Evolutionary conservation across 1,140 invertebrate species (phyloP).

Genomic region (Vanessa atalanta): DNA sequence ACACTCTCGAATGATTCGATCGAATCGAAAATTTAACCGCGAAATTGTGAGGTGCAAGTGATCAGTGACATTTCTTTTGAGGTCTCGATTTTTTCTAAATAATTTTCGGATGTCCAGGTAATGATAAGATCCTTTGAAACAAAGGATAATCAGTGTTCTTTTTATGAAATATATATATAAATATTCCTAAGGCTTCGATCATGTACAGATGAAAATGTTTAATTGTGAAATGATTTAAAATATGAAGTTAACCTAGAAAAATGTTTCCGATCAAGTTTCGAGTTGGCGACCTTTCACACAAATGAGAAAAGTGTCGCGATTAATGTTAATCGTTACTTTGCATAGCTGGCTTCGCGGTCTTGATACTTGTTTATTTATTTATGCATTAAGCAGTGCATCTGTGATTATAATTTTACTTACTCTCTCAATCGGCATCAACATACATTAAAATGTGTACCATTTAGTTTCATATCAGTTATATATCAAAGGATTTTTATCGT

Average conservation of each 20-base stretch:
- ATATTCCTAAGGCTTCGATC: no score
- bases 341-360: conserved; percentile 3
- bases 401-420: background rate
- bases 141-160: background rate
- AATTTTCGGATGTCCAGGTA: conserved; percentile 18
- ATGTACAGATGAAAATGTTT: no score
- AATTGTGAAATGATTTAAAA: background rate
- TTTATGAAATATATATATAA: background rate
- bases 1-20: conserved; percentile 6
- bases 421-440: background rate
- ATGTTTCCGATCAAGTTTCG: conserved; percentile 20
- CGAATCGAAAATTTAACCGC: conserved; percentile 10
- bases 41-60: conserved; percentile 31
- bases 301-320: conserved; percentile 30
- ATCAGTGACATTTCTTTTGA: conserved; percentile 36
- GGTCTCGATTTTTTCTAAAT: conserved; percentile 35
- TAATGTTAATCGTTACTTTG: conserved; percentile 22
- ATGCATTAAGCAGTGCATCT: background rate
- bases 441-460: background rate
- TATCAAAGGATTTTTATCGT: background rate
- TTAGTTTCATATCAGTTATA: background rate
- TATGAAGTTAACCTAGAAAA: conserved; percentile 30
- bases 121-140: background rate
- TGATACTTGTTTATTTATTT: conserved; percentile 1
- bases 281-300: conserved; percentile 28